Evolutionary conservation across 2,797 vertebrate genomes (phyloP).

Genomic region (Otolemur crassicaudatus): DNA sequence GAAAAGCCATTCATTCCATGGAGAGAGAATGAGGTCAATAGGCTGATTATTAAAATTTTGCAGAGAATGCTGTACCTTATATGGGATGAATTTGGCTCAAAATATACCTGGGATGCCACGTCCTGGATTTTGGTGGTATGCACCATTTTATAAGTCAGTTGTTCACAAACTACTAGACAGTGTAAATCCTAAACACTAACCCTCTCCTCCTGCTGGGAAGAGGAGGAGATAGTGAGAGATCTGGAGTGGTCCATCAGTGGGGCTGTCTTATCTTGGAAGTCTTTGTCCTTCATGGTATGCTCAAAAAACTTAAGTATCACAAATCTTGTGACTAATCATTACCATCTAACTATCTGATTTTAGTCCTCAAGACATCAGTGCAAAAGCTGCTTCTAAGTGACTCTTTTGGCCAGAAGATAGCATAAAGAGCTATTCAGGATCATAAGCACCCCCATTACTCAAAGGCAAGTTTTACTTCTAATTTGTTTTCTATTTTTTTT

Average conservation of each 20-base stretch:
- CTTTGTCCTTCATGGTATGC: not conserved
- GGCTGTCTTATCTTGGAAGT: not conserved
- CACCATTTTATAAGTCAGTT: slow-evolving; percentile 29
- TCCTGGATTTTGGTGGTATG: not conserved
- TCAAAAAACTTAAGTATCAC: not conserved
- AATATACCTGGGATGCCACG: not conserved
- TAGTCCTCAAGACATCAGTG: not conserved
- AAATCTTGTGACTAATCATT: not conserved
- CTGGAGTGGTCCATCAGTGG: not conserved
- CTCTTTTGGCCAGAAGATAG: not conserved
- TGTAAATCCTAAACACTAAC: not conserved
- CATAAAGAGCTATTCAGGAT: not conserved
- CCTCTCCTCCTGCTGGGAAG: not conserved
- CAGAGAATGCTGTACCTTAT: slow-evolving; percentile 16
- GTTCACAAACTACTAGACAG: not conserved
- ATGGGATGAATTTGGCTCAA: slow-evolving; percentile 5
- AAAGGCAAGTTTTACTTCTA: not conserved
- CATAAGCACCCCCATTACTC: not conserved
- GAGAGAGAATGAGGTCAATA: slow-evolving; percentile 41
- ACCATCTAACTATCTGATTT: not conserved
- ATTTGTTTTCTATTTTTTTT: not conserved
- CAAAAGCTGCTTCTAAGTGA: not conserved
- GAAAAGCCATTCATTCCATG: not conserved
- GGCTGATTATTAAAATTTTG: slow-evolving; percentile 10
- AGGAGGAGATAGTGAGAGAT: not conserved